Percentiles rank a stretch among this genome's conserved stretches.
Conservation (phyloP, 2,113 vertebrate genomes). For the Emydocephalus ijimae region DNA sequence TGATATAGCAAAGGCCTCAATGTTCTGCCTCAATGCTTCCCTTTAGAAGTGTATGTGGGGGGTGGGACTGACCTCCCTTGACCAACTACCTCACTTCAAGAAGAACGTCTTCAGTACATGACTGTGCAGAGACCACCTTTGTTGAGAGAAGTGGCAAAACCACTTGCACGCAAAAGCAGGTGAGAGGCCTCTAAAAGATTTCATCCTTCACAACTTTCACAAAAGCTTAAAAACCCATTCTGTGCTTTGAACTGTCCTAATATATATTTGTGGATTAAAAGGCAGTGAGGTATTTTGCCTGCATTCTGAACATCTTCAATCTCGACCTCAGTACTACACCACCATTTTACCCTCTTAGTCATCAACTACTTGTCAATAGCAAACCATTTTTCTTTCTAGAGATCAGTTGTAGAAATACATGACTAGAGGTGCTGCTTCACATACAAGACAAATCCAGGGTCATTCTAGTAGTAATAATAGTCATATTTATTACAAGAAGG, state of each 20-base stretch:
- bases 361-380: not conserved
- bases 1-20: not conserved
- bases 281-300: not conserved
- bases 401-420: not conserved
- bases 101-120: not conserved
- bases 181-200: not conserved
- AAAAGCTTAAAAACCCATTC: not conserved
- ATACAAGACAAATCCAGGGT: not conserved
- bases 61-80: not conserved
- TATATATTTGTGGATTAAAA: not conserved
- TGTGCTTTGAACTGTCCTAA: not conserved
- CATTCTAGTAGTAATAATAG: not conserved
- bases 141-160: not conserved
- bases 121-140: not conserved
- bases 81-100: not conserved
- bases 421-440: not conserved
- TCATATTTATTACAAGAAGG: not conserved
- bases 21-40: not conserved
- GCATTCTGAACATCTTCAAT: not conserved
- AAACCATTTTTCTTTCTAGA: not conserved
- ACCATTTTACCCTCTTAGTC: not conserved
- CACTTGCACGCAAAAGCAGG: not conserved
- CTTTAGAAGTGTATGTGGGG: not conserved
- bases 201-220: not conserved
- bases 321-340: not conserved